phyloP scores from a whole-genome alignment of 2,113 vertebrate species.

The Heteronetta atricapilla region DNA sequence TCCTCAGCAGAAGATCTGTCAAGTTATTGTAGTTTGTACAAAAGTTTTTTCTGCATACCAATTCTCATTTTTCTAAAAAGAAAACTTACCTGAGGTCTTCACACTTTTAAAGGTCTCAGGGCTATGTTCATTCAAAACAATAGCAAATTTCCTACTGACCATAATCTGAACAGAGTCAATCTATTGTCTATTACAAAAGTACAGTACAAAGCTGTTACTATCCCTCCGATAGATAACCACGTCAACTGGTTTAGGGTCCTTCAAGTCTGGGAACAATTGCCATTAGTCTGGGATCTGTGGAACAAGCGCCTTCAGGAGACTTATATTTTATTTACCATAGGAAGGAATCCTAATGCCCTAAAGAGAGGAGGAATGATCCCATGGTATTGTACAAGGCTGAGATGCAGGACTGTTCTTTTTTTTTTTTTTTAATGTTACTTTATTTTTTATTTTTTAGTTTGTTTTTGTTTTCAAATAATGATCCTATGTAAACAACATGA shows the following conservation, averaged over 20 bases:
- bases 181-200: too few species aligned
- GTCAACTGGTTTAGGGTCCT: constrained; percentile 1
- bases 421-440: too few species aligned
- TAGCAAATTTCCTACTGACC: neutral
- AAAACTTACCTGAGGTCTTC: neutral
- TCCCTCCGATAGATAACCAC: neutral
- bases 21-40: constrained; percentile 22
- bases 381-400: neutral
- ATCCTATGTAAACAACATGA: neutral
- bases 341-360: constrained; percentile 15
- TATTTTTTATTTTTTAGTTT: too few species aligned
- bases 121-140: neutral
- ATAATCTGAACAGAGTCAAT: neutral
- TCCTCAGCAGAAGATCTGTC: constrained; percentile 48
- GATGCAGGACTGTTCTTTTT: neutral
- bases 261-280: constrained; percentile 5
- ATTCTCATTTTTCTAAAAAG: neutral
- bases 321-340: constrained; percentile 7
- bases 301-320: neutral
- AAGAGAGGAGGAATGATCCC: neutral
- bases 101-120: neutral
- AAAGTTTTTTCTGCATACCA: neutral
- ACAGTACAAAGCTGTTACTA: neutral
- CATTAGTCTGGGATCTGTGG: neutral
- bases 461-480: neutral